These are phyloP conservation scores for Hylaeus volcanicus DNA, from an alignment of 1,140 invertebrate genomes.

Conservation along the genomic window DNA sequence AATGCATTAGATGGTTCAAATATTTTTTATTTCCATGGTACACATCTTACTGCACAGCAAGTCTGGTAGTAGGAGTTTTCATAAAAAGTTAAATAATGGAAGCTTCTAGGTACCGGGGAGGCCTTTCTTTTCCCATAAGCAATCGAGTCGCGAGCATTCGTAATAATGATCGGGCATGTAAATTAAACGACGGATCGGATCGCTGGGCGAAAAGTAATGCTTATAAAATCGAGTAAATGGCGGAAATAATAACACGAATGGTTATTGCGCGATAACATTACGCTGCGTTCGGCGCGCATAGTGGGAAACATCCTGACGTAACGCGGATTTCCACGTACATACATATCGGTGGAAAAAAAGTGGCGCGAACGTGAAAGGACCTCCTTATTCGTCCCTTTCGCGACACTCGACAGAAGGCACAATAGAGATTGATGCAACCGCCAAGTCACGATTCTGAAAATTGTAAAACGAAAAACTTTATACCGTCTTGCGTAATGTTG, in stretches of 20 bases:
- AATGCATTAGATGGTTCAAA: no score
- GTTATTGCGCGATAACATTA: constrained; percentile 45
- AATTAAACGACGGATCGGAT: constrained; percentile 1
- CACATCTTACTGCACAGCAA: no score
- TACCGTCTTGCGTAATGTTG: constrained; percentile 29
- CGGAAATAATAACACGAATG: constrained; percentile 34
- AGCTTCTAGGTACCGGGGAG: background rate
- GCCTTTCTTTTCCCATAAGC: background rate
- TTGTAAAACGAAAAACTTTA: constrained; percentile 13
- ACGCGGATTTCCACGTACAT: constrained; percentile 34
- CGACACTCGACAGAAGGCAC: constrained; percentile 16
- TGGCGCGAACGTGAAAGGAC: constrained; percentile 21
- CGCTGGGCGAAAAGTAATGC: background rate
- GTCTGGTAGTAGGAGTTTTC: no score
- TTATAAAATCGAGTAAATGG: background rate
- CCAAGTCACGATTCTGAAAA: constrained; percentile 30
- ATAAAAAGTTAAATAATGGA: no score
- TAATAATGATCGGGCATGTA: background rate
- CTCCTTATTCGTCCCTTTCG: background rate
- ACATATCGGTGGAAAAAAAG: constrained; percentile 4
- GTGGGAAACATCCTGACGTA: constrained; percentile 37
- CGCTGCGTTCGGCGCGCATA: constrained; percentile 18
- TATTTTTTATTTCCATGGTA: no score
- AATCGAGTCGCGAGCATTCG: no score
- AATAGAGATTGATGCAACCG: constrained; percentile 44